These are phyloP conservation scores for Seriola rivoliana DNA, from an alignment of 2,113 vertebrate species.

Conservation along the genomic window DNA sequence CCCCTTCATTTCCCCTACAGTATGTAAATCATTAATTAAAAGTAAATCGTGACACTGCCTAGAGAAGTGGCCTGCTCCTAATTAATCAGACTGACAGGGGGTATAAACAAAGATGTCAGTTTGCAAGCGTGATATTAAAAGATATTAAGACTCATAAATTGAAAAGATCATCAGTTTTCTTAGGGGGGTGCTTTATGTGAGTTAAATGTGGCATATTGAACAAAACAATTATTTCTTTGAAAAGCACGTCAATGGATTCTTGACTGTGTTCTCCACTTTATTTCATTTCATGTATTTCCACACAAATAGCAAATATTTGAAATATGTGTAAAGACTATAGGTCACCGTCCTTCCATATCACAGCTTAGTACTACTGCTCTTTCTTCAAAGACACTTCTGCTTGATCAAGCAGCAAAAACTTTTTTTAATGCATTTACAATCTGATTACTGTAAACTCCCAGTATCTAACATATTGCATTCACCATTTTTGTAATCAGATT, in stretches of 20 bases:
- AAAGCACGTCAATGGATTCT: neutral
- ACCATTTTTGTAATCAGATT: conserved; percentile 62
- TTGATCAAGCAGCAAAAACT: neutral
- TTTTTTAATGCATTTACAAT: conserved; percentile 19
- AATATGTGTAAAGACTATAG: neutral
- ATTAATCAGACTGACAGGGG: conserved; percentile 17
- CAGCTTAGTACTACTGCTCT: neutral
- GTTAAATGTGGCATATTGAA: conserved; percentile 4
- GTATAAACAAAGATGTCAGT: conserved; percentile 25
- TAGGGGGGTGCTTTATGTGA: neutral
- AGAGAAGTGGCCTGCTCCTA: conserved; percentile 32
- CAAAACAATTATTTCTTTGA: neutral
- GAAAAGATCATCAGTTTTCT: neutral
- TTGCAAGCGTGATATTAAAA: conserved; percentile 12
- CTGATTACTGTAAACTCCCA: neutral
- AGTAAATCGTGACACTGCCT: conserved; percentile 31
- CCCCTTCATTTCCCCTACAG: conserved; percentile 25
- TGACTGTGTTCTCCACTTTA: neutral
- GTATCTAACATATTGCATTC: conserved; percentile 12
- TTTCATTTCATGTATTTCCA: neutral
- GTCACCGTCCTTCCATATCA: neutral
- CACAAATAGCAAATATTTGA: neutral
- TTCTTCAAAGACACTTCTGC: conserved; percentile 3
- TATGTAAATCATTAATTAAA: conserved; percentile 61
- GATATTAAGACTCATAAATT: neutral